Evolutionary conservation across 2,113 vertebrate genomes (phyloP).

Genomic region (Xyrauchen texanus): DNA sequence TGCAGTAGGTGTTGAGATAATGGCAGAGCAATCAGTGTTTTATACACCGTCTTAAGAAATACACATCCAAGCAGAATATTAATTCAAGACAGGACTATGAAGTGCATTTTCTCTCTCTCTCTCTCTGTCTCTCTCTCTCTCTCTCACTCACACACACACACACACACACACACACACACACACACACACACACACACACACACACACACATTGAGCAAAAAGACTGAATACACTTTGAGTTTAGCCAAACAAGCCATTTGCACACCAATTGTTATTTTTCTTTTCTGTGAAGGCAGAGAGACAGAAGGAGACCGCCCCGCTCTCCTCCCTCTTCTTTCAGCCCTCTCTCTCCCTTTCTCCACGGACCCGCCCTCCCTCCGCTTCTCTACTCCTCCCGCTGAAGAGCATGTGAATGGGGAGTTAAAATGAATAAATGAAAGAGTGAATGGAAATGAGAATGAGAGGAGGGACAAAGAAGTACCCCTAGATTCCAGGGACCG

Average conservation of each 20-base stretch:
- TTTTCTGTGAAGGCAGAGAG: conserved; percentile 67
- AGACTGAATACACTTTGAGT: conserved; percentile 65
- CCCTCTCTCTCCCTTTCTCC: conserved; percentile 24
- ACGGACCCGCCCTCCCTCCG: background rate
- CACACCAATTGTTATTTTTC: conserved; percentile 78
- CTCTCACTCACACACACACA: too few species aligned
- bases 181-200: conserved; percentile 7
- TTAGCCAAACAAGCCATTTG: conserved; percentile 74
- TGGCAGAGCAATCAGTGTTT: too few species aligned
- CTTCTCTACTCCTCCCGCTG: conserved; percentile 24
- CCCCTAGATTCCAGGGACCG: too few species aligned
- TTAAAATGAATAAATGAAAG: conserved; percentile 44
- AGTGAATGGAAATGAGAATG: conserved; percentile 64
- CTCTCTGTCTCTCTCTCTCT: too few species aligned
- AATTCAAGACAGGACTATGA: too few species aligned
- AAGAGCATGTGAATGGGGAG: conserved; percentile 70
- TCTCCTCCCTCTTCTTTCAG: conserved; percentile 41
- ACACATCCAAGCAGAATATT: too few species aligned
- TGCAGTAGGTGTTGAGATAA: too few species aligned
- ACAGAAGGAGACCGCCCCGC: conserved; percentile 72
- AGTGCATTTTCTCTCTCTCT: too few species aligned
- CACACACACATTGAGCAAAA: conserved; percentile 30
- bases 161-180: background rate
- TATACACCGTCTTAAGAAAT: too few species aligned
- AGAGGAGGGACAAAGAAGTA: conserved; percentile 58